Conservation (phyloP, 2,888 invertebrate species). For the Limnephilus rhombicus region DNA sequence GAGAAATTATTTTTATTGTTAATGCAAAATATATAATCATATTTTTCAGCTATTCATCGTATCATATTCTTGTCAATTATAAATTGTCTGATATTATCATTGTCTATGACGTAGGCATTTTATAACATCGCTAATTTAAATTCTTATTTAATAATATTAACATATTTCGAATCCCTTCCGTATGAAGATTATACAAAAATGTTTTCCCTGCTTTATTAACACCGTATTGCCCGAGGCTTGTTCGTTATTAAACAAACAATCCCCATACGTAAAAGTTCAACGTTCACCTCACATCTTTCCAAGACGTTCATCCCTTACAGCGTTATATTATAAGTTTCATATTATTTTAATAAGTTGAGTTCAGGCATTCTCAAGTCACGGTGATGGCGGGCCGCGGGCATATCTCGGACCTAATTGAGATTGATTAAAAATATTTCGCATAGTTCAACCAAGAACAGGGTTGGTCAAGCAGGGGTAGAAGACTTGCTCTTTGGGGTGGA, state of each 20-base stretch:
- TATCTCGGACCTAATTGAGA: slow-evolving; percentile 77
- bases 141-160: too few species aligned
- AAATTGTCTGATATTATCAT: too few species aligned
- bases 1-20: too few species aligned
- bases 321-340: slow-evolving; percentile 28
- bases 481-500: slow-evolving; percentile 47
- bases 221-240: slow-evolving; percentile 27
- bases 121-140: too few species aligned
- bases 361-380: slow-evolving; percentile 43
- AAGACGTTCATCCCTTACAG: slow-evolving; percentile 16
- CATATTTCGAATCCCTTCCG: too few species aligned
- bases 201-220: slow-evolving; percentile 25
- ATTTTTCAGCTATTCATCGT: too few species aligned
- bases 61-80: too few species aligned
- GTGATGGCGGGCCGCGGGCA: slow-evolving; percentile 69
- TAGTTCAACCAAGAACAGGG: slow-evolving; percentile 70
- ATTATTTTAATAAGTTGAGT: slow-evolving; percentile 42
- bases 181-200: background rate
- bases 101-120: too few species aligned
- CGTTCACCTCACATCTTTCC: slow-evolving; percentile 42
- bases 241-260: slow-evolving; percentile 35
- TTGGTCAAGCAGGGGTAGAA: slow-evolving; percentile 53
- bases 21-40: too few species aligned
- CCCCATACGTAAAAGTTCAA: slow-evolving; percentile 35
- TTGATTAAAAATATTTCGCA: slow-evolving; percentile 80